Base-by-base conservation (phyloP, 2,113 vertebrate species). In the Strix uralensis region DNA sequence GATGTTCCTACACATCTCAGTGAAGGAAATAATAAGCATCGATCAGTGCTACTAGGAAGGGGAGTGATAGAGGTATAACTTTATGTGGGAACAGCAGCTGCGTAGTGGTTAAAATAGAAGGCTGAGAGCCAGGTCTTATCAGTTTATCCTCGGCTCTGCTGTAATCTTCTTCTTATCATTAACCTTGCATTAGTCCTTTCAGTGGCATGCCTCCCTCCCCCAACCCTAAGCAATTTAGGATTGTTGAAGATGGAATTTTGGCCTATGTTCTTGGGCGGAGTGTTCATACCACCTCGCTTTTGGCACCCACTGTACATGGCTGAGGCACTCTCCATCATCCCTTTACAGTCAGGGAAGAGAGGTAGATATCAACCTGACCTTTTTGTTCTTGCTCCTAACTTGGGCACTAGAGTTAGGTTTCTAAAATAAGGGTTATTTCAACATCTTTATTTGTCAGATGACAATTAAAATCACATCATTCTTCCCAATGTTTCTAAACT, bases 91-190 rank as follows among this genome's bases (percentile, higher is more conserved):
- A 26, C 63, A 91, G 78, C 95, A 96, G 89, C 95, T 95, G 89
- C 5, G 2, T n/a, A 86, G 66, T 73, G 59, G 81, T 97, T 96
- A 90, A 94, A 94, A 94, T 77, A 95, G 86, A 94, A 87, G 71
- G 84, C 81, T 85, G 38, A 74, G 84, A 51, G 59, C 58, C 91
- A 94, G 51, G 71, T 91, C 71, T 96, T 92, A 94, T 11, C 86
- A 85, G 62, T 96, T 96, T 96, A 96, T 96, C 92, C 89, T 94
- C 2, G 0, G 36, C 94, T 94, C 74, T 92, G 62, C 81, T 92
- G 58, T 85, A 77, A 91, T 90, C 94, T 90, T 91, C 66, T 95
- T 74, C 91, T 95, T 96, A 91, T 96, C 97, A 93, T 87, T 95
- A 92, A 80, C 86, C 86, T 95, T 88, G 81, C 36, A 17, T 80